A percentile compares a stretch with the other conserved stretches of the same genome.
phyloP scores from a whole-genome alignment of 2,888 invertebrate species.

The Gymnocheta viridis region DNA sequence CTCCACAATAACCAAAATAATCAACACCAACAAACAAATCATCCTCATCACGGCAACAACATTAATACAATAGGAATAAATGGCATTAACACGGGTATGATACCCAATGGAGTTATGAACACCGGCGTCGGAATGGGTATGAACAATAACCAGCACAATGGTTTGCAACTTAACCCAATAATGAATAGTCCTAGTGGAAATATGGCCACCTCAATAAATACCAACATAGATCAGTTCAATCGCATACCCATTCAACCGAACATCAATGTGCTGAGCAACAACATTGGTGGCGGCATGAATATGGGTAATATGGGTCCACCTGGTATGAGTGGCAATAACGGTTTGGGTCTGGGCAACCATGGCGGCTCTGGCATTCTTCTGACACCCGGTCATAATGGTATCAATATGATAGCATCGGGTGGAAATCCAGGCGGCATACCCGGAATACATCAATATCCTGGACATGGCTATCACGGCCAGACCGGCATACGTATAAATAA shows the following conservation, averaged over 20 bases:
- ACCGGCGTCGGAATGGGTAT: constrained; percentile 59
- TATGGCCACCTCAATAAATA: constrained; percentile 79
- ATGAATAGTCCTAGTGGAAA: constrained; percentile 72
- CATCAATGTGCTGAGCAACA: constrained; percentile 74
- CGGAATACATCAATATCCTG: constrained; percentile 69
- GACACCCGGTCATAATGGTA: constrained; percentile 76
- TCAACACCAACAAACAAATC: constrained; percentile 69
- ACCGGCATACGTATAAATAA: constrained; percentile 81
- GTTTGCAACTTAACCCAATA: constrained; percentile 73
- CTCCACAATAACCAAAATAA: constrained; percentile 71
- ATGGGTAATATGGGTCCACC: constrained; percentile 63
- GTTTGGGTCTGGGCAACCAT: constrained; percentile 67
- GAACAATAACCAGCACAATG: constrained; percentile 71
- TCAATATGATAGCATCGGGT: constrained; percentile 76
- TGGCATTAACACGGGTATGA: constrained; percentile 78
- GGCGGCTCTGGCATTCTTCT: constrained; percentile 74
- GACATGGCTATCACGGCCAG: constrained; percentile 74
- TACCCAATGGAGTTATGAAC: constrained; percentile 70
- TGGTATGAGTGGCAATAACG: constrained; percentile 58
- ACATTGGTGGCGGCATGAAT: constrained; percentile 73
- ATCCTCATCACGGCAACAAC: constrained; percentile 76
- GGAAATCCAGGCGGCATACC: constrained; percentile 72
- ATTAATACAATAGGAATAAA: constrained; percentile 77
- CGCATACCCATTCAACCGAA: constrained; percentile 80
- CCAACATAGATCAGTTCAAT: constrained; percentile 81